Conservation (phyloP, 2,113 vertebrate species). For the Microtus oregoni region DNA sequence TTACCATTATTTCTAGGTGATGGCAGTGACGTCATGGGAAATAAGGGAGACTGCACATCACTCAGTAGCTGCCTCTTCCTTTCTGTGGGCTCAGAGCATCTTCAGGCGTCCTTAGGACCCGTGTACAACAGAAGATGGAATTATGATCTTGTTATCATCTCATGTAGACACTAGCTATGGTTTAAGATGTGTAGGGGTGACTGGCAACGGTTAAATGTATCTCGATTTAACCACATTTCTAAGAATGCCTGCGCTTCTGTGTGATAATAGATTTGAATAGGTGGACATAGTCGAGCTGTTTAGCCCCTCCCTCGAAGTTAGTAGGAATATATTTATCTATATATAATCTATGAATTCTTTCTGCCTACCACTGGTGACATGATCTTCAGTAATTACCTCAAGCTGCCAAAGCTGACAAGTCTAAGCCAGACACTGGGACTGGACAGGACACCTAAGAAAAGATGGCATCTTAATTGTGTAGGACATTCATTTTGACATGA, state of each 20-base stretch:
- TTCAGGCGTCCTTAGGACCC: neutral
- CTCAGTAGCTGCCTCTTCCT: neutral
- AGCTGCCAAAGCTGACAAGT: neutral
- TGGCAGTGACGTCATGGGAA: neutral
- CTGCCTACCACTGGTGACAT: neutral
- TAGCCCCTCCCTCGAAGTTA: too few species aligned
- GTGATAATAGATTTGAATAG: neutral
- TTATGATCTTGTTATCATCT: neutral
- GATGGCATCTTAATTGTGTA: neutral
- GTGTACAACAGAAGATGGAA: neutral
- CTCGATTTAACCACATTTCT: neutral
- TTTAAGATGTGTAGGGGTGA: neutral
- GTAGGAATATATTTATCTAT: neutral
- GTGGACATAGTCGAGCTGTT: neutral
- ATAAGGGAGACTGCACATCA: neutral
- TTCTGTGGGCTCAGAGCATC: neutral
- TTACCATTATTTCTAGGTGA: neutral
- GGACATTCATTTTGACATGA: neutral
- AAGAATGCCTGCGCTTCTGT: neutral
- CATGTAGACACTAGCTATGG: neutral
- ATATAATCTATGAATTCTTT: neutral
- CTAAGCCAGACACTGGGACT: neutral
- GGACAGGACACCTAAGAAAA: neutral
- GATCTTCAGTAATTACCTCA: neutral
- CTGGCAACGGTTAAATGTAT: neutral